Conservation (phyloP, 1,140 invertebrate genomes). For the Listronotus bonariensis region DNA sequence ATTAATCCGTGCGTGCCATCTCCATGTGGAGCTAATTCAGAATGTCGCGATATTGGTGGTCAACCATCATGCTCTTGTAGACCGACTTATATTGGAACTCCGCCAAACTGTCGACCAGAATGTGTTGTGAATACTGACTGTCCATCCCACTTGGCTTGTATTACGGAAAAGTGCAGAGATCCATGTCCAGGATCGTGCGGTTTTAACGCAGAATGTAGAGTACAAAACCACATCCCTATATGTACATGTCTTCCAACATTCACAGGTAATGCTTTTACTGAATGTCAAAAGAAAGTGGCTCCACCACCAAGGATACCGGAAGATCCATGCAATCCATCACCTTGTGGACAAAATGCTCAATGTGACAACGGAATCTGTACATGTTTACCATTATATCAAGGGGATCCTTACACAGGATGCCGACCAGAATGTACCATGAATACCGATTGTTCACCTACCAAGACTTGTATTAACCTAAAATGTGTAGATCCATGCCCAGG, state of each 20-base stretch:
- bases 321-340: slow-evolving; percentile 64
- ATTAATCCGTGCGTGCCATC: slow-evolving; percentile 76
- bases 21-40: slow-evolving; percentile 77
- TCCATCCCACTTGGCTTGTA: slow-evolving; percentile 74
- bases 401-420: slow-evolving; percentile 69
- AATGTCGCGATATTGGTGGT: slow-evolving; percentile 66
- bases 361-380: slow-evolving; percentile 67
- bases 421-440: slow-evolving; percentile 84
- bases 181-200: slow-evolving; percentile 81
- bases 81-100: slow-evolving; percentile 75
- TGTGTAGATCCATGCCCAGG: slow-evolving; percentile 79
- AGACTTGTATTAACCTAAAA: slow-evolving; percentile 74
- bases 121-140: slow-evolving; percentile 82
- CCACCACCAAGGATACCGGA: slow-evolving; percentile 38
- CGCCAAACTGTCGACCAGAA: slow-evolving; percentile 78
- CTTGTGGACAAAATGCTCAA: slow-evolving; percentile 67
- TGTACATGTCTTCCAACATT: slow-evolving; percentile 70
- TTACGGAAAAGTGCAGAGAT: slow-evolving; percentile 77
- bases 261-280: slow-evolving; percentile 74
- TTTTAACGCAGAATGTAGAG: slow-evolving; percentile 72
- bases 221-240: slow-evolving; percentile 75
- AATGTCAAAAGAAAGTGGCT: slow-evolving; percentile 60
- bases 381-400: slow-evolving; percentile 68
- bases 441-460: slow-evolving; percentile 75
- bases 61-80: slow-evolving; percentile 76